Percentiles rank a stretch among this genome's conserved stretches.
Conservation (phyloP, 2,797 vertebrate genomes). For the Phoeniculus purpureus region DNA sequence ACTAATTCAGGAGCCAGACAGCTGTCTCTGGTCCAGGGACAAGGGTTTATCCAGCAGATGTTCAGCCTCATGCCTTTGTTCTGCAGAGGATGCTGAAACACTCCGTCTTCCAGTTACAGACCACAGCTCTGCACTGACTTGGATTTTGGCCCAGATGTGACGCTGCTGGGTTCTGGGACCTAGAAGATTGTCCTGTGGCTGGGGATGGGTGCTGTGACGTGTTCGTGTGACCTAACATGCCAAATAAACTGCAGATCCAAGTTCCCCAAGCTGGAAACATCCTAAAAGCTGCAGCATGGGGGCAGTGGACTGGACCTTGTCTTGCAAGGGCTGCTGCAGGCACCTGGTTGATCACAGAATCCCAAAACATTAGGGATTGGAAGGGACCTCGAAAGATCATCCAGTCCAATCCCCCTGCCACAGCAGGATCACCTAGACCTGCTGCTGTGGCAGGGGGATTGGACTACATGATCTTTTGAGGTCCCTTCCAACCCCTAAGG, state of each 20-base stretch:
- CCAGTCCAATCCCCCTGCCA: no score
- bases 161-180: not conserved
- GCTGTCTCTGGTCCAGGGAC: not conserved
- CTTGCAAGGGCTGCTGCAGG: not conserved
- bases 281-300: rapidly evolving
- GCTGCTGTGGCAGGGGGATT: no score
- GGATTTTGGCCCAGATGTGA: not conserved
- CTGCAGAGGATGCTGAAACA: not conserved
- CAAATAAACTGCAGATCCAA: rapidly evolving
- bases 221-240: not conserved
- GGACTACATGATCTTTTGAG: no score
- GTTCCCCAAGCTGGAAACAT: rapidly evolving
- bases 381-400: no score
- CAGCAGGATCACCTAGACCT: no score
- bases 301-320: rapidly evolving
- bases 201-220: rapidly evolving
- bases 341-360: no score
- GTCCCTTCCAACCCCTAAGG: no score
- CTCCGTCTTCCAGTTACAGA: not conserved
- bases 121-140: not conserved
- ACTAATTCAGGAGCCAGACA: not conserved
- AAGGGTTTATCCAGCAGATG: not conserved
- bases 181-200: not conserved
- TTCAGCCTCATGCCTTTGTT: not conserved
- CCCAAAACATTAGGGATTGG: no score